A percentile compares a stretch with the other conserved stretches of the same genome.
Evolutionary conservation across 2,797 vertebrate genomes (phyloP).

Genomic region (Clarias platycephalus): DNA sequence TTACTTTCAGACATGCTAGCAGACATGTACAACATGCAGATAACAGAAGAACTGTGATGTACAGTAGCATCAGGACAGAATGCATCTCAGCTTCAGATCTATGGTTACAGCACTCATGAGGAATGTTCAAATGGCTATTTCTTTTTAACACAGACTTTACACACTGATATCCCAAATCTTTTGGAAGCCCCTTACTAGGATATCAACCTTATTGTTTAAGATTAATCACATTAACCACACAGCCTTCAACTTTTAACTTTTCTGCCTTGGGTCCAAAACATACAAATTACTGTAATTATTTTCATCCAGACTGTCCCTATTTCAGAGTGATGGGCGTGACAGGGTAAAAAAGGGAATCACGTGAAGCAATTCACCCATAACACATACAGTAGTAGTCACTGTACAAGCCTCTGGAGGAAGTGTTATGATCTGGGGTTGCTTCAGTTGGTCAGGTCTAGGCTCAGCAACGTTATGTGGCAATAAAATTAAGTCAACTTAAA

Average conservation of each 20-base stretch:
- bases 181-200: background rate
- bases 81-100: background rate
- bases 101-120: background rate
- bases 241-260: background rate
- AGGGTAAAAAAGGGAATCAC: too few species aligned
- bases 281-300: background rate
- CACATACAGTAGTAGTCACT: too few species aligned
- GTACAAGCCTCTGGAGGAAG: too few species aligned
- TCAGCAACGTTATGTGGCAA: too few species aligned
- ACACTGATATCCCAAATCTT: background rate
- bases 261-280: background rate
- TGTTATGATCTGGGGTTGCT: too few species aligned
- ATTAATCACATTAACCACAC: background rate
- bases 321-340: too few species aligned
- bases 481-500: too few species aligned
- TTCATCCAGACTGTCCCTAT: background rate
- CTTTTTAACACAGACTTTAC: background rate
- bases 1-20: slow-evolving; percentile 51
- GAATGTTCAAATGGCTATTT: background rate
- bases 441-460: too few species aligned
- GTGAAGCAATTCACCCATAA: too few species aligned
- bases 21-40: slow-evolving; percentile 15
- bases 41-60: background rate
- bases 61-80: background rate
- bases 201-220: background rate